phyloP scores from a whole-genome alignment of 2,888 invertebrate species.

The Unio delphinus region DNA sequence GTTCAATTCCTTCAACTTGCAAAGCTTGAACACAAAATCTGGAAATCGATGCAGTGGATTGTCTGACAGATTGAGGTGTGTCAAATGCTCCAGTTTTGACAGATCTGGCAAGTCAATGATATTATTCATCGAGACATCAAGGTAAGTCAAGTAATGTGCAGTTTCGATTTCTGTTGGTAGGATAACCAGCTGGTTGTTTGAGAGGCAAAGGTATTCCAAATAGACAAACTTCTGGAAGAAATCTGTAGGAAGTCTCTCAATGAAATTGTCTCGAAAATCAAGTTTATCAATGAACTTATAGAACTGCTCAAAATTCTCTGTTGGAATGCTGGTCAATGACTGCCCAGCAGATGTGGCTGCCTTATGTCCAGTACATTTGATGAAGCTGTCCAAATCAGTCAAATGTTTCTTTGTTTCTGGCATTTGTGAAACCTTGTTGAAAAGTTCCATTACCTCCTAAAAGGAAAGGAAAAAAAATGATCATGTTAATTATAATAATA shows the following conservation, averaged over 20 bases:
- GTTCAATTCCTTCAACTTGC: slow-evolving; percentile 40
- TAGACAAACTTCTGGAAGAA: slow-evolving; percentile 26
- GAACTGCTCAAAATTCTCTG: slow-evolving; percentile 23
- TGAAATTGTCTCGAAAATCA: slow-evolving; percentile 43
- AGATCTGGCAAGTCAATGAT: slow-evolving; percentile 37
- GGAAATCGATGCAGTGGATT: slow-evolving; percentile 51
- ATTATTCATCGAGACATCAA: slow-evolving; percentile 42
- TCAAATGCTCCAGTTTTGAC: slow-evolving; percentile 27
- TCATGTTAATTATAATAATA: too few relatives aligned
- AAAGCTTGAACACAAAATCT: slow-evolving; percentile 25
- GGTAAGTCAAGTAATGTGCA: slow-evolving; percentile 11
- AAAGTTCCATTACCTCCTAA: slow-evolving; percentile 2
- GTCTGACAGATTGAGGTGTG: slow-evolving; percentile 47
- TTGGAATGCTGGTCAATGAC: slow-evolving; percentile 20
- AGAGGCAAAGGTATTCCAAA: slow-evolving; percentile 39
- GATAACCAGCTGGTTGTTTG: slow-evolving; percentile 38
- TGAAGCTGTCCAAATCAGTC: slow-evolving; percentile 11
- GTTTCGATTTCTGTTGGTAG: slow-evolving; percentile 31
- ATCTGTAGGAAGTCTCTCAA: slow-evolving; percentile 37
- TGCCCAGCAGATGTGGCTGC: slow-evolving; percentile 31
- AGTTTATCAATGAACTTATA: slow-evolving; percentile 40
- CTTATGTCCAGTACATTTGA: slow-evolving; percentile 43
- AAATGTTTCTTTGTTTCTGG: slow-evolving; percentile 1
- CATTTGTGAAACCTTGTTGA: slow-evolving; percentile 5
- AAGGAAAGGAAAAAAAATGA: too few relatives aligned